Evolutionary conservation across 2,888 invertebrate genomes (phyloP), one percentile per base, ranked within the genome.

Genomic region (Amaurobius ferox): DNA sequence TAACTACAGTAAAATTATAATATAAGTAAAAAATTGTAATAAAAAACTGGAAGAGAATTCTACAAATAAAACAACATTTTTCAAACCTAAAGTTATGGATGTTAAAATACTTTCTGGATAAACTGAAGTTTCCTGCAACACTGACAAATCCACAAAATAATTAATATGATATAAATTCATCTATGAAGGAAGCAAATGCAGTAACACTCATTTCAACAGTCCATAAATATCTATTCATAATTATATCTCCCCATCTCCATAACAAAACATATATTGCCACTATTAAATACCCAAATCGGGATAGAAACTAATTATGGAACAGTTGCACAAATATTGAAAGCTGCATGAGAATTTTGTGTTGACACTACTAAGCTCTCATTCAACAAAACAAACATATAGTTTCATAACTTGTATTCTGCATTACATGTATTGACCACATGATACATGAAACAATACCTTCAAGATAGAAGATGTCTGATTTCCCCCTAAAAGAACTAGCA

Each of bases 311-410:
- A 44, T 16, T 9, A 44, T 7, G 6, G 35, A 35, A 35, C 11
- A 7, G 6, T 44, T 44, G 2, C 23, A 35, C 35, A 23, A 55
- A 55, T 55, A 55, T 3, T 23, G n/a, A 55, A 55, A 23, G 19
- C 55, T 55, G 23, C 23, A 19, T 23, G 1, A 5, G 11, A 55
- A 23, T 55, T 23, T 55, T 19, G 19, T 23, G 16, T 16, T 44
- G 55, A 55, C 55, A 23, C 55, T 55, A 55, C 19, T 55, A 55
- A 55, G 55, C 55, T 55, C 55, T 55, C 55, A 23, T 55, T 55
- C 23, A 55, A 23, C 55, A 55, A 55, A 55, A 55, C 55, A 55
- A 55, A 55, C 55, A 23, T 23, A 55, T 3, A 55, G n/a, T n/a
- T 3, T 55, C 23, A 23, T 19, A 44, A 16, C 16, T 7, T 7